phyloP scores from a whole-genome alignment of 2,888 invertebrate species.

The Caenorhabditis parvicauda region DNA sequence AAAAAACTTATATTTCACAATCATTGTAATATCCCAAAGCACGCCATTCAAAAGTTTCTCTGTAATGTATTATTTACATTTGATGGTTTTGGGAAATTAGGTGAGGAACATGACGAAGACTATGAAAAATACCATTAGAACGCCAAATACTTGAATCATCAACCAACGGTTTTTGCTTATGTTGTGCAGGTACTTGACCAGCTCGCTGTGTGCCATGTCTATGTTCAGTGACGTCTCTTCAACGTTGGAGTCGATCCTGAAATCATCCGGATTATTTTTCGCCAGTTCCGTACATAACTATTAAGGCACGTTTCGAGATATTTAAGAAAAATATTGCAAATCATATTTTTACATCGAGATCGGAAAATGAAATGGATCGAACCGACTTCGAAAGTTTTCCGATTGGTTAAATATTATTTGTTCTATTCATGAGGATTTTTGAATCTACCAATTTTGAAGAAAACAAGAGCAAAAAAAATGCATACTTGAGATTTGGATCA shows the following conservation, averaged over 20 bases:
- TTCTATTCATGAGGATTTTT: not conserved
- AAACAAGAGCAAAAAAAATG: too few species aligned
- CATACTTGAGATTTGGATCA: too few species aligned
- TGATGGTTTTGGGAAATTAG: conserved; percentile 67
- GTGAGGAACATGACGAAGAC: conserved; percentile 97
- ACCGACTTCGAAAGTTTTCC: not conserved
- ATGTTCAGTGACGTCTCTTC: conserved; percentile 93
- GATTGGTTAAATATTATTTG: not conserved
- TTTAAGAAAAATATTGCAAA: not conserved
- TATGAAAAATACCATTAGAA: conserved; percentile 96
- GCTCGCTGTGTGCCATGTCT: conserved; percentile 93
- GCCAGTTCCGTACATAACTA: too few species aligned
- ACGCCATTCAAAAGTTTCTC: too few species aligned
- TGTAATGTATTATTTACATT: too few species aligned
- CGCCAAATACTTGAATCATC: conserved; percentile 98
- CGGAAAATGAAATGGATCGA: not conserved
- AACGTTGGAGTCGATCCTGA: conserved; percentile 90
- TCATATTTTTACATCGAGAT: not conserved
- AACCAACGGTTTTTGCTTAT: conserved; percentile 95
- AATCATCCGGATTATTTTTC: too few species aligned
- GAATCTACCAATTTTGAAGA: too few species aligned
- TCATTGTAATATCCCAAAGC: too few species aligned
- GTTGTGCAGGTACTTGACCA: conserved; percentile 90
- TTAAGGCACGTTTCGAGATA: not conserved
- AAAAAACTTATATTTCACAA: too few species aligned